Evolutionary conservation across 2,888 invertebrate genomes (phyloP).

Genomic region (Netelia fuscicornis): DNA sequence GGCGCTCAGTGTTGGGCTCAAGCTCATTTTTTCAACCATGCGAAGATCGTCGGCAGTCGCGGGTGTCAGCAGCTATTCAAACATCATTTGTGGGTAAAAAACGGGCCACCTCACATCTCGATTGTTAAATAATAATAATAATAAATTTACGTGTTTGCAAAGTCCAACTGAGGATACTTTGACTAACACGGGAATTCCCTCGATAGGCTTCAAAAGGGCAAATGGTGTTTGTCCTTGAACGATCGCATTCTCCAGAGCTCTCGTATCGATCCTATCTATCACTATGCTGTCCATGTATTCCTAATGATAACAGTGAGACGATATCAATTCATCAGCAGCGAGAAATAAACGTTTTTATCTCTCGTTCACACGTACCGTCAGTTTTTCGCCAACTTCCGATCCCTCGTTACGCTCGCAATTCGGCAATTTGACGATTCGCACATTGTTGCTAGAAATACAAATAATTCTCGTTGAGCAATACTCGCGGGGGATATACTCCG

Average conservation of each 20-base stretch:
- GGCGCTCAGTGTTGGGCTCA: constrained; percentile 75
- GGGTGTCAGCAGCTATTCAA: constrained; percentile 88
- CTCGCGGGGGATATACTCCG: background rate
- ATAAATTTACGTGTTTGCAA: constrained; percentile 83
- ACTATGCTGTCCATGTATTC: constrained; percentile 87
- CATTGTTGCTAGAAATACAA: constrained; percentile 78
- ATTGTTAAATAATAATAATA: constrained; percentile 4
- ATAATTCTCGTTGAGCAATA: background rate
- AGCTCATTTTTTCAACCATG: constrained; percentile 88
- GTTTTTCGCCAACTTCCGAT: constrained; percentile 76
- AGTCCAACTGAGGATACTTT: constrained; percentile 85
- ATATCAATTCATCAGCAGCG: constrained; percentile 17
- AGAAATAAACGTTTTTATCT: background rate
- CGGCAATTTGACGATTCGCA: constrained; percentile 80
- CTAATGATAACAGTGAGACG: constrained; percentile 25
- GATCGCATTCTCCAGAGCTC: constrained; percentile 89
- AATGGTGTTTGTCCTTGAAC: constrained; percentile 89
- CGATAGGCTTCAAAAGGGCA: constrained; percentile 89
- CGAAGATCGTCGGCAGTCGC: constrained; percentile 90
- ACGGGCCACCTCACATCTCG: background rate
- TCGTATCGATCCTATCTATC: constrained; percentile 90
- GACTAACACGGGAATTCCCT: constrained; percentile 89
- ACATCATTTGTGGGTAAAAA: background rate
- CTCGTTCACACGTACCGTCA: constrained; percentile 72
- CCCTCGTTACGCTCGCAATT: constrained; percentile 79